These are phyloP conservation scores for Ephialtes manifestator DNA, from an alignment of 2,888 invertebrate species.

Conservation along the genomic window DNA sequence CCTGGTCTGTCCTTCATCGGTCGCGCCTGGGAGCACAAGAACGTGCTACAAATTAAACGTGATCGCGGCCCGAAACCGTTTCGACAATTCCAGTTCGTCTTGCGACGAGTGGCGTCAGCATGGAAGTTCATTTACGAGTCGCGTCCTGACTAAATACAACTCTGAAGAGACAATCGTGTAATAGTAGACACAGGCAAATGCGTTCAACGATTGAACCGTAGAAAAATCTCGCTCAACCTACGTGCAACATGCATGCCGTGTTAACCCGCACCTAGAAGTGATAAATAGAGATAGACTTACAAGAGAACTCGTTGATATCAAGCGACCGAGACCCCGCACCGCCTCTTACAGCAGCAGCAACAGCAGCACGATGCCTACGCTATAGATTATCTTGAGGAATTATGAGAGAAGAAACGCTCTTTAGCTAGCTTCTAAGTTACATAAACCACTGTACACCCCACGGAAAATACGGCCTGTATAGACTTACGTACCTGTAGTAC, in stretches of 20 bases:
- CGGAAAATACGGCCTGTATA: background rate
- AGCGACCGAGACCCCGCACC: conserved; percentile 71
- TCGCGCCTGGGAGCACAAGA: conserved; percentile 77
- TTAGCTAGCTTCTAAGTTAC: conserved; percentile 78
- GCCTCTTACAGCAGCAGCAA: conserved; percentile 60
- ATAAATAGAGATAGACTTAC: conserved; percentile 83
- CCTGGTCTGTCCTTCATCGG: conserved; percentile 76
- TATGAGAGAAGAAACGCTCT: conserved; percentile 80
- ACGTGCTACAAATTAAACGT: conserved; percentile 85
- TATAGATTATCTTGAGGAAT: conserved; percentile 83
- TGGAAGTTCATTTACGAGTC: conserved; percentile 3
- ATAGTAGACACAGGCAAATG: background rate
- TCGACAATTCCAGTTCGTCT: conserved; percentile 78
- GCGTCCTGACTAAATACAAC: conserved; percentile 15
- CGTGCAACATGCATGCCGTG: conserved; percentile 36
- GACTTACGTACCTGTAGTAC: conserved; percentile 7
- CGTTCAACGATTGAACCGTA: background rate
- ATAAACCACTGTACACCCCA: conserved; percentile 71
- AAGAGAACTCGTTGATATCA: conserved; percentile 71
- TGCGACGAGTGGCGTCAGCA: conserved; percentile 10
- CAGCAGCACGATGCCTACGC: conserved; percentile 78
- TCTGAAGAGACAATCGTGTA: conserved; percentile 6
- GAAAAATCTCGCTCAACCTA: conserved; percentile 29
- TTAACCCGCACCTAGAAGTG: conserved; percentile 78
- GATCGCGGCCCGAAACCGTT: conserved; percentile 81